Conservation (phyloP, 1,140 invertebrate species). For the Drosophila paulistorum region DNA sequence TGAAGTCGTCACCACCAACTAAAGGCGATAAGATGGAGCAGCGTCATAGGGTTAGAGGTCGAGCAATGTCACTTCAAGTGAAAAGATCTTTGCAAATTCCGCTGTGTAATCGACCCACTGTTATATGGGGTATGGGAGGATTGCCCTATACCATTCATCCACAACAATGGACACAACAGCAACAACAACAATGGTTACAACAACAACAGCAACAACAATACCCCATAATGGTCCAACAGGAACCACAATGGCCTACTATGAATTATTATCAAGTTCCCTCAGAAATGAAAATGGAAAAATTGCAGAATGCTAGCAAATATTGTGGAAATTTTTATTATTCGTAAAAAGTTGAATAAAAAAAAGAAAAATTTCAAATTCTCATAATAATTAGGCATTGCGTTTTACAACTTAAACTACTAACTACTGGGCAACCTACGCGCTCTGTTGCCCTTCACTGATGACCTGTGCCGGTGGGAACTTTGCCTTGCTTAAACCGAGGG, state of each 20-base stretch:
- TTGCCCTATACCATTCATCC: slow-evolving; percentile 26
- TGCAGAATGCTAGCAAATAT: slow-evolving; percentile 19
- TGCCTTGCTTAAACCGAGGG: slow-evolving; percentile 16
- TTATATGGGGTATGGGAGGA: slow-evolving; percentile 25
- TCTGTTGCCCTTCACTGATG: slow-evolving; percentile 54
- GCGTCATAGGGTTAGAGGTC: no score
- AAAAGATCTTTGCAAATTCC: slow-evolving; percentile 35
- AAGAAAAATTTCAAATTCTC: neutral
- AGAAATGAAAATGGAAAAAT: neutral
- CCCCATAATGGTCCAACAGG: neutral
- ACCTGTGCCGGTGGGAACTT: slow-evolving; percentile 42
- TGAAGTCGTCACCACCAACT: neutral
- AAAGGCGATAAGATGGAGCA: neutral
- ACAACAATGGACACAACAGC: slow-evolving; percentile 4
- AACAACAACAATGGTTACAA: neutral
- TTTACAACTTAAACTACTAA: slow-evolving; percentile 6
- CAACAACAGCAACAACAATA: neutral
- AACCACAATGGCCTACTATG: neutral
- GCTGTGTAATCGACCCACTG: slow-evolving; percentile 38
- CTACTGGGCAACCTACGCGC: neutral
- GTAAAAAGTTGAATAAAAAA: slow-evolving; percentile 11
- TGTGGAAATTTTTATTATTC: slow-evolving; percentile 67
- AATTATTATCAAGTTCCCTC: slow-evolving; percentile 37
- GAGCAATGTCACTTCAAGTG: neutral
- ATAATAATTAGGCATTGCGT: slow-evolving; percentile 9